phyloP scores from a whole-genome alignment of 2,797 vertebrate genomes.

The Micropoecilia bifurca region DNA sequence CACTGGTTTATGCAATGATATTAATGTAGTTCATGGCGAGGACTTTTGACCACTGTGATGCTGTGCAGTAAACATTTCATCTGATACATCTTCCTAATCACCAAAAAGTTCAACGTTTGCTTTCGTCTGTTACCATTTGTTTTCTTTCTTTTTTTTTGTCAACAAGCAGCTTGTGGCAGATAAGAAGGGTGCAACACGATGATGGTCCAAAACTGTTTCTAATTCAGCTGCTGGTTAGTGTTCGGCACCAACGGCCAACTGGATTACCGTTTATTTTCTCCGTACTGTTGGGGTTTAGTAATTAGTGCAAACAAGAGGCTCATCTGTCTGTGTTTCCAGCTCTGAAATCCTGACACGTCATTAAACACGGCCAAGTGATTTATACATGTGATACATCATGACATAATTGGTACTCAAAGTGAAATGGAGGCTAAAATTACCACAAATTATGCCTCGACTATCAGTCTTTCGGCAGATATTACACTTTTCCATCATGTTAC shows the following conservation, averaged over 20 bases:
- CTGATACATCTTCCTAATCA: neutral
- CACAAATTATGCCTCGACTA: constrained; percentile 22
- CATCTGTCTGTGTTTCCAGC: constrained; percentile 50
- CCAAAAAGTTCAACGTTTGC: neutral
- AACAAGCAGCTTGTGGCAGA: constrained; percentile 29
- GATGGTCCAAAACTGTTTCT: constrained; percentile 35
- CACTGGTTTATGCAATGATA: constrained; percentile 5
- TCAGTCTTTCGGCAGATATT: constrained; percentile 25
- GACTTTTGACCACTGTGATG: constrained; percentile 6
- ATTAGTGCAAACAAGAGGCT: constrained; percentile 53
- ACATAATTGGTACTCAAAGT: constrained; percentile 41
- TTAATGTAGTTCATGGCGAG: constrained; percentile 6
- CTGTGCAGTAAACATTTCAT: neutral
- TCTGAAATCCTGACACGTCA: constrained; percentile 36
- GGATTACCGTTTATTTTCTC: constrained; percentile 59
- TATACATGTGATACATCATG: constrained; percentile 56
- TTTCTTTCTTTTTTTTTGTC: constrained; percentile 11
- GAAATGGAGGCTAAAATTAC: constrained; percentile 39
- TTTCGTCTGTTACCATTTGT: constrained; percentile 20
- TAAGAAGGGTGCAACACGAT: constrained; percentile 16
- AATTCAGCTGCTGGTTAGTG: constrained; percentile 42
- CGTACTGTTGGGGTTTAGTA: constrained; percentile 35
- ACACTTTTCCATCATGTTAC: constrained; percentile 18
- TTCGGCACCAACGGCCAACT: constrained; percentile 28
- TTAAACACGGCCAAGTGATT: constrained; percentile 45